Conservation (phyloP, 1,140 invertebrate genomes). For the Araneus ventricosus region DNA sequence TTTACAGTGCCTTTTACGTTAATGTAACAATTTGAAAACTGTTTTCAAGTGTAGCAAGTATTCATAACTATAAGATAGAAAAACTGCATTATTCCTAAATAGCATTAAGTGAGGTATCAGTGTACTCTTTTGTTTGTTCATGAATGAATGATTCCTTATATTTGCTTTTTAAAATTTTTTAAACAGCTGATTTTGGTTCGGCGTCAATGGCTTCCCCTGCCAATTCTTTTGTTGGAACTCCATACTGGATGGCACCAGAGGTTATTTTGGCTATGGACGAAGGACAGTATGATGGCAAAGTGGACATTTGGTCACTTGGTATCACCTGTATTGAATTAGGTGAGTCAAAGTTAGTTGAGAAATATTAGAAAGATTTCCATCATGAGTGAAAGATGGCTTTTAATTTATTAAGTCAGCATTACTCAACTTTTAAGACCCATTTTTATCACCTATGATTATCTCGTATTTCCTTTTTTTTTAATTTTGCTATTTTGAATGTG, state of each 20-base stretch:
- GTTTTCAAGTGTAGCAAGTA: neutral
- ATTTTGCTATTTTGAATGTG: no score
- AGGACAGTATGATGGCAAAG: constrained; percentile 99
- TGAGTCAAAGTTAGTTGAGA: constrained; percentile 78
- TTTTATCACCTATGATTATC: no score
- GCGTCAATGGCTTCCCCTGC: constrained; percentile 98
- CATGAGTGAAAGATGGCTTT: no score
- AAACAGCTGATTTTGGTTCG: constrained; percentile 96
- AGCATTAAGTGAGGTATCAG: neutral
- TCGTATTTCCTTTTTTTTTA: no score
- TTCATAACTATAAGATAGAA: neutral
- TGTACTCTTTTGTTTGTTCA: neutral
- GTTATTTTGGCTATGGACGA: constrained; percentile 99
- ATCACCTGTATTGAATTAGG: constrained; percentile 99
- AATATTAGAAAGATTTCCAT: no score
- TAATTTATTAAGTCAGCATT: no score
- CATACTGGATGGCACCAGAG: constrained; percentile 99
- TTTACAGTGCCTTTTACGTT: no score
- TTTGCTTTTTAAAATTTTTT: constrained; percentile 77
- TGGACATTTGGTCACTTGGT: constrained; percentile 93
- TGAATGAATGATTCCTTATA: neutral
- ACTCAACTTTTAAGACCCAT: no score
- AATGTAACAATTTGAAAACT: no score
- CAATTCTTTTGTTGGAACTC: constrained; percentile 99
- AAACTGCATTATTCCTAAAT: neutral